A percentile compares a stretch with the other conserved stretches of the same genome.
These are phyloP conservation scores for Lysandra bellargus DNA, from an alignment of 2,888 invertebrate species.

Conservation along the genomic window DNA sequence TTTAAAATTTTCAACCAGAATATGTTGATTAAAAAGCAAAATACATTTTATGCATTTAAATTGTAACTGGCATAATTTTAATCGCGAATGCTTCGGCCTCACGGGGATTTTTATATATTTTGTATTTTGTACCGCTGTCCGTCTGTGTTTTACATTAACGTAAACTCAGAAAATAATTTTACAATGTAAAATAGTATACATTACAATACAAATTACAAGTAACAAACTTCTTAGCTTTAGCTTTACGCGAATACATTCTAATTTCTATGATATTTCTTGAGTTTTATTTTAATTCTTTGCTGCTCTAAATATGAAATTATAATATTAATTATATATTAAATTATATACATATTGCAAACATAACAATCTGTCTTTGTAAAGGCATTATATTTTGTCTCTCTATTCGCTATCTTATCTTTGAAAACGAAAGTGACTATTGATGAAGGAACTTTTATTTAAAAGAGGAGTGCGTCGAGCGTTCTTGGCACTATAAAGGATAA, in stretches of 20 bases:
- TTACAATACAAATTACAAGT: too few relatives aligned
- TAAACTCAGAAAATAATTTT: background rate
- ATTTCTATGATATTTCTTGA: too few relatives aligned
- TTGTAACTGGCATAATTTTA: slow-evolving; percentile 3
- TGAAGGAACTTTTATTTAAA: background rate
- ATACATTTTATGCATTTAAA: slow-evolving; percentile 8
- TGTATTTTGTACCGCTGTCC: background rate
- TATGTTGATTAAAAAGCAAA: background rate
- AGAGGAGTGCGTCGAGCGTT: background rate
- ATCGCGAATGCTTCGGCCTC: background rate
- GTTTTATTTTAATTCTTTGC: too few relatives aligned
- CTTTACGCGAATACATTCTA: too few relatives aligned
- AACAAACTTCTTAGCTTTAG: too few relatives aligned
- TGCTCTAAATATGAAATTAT: too few relatives aligned
- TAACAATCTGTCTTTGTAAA: too few relatives aligned
- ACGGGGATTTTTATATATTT: background rate
- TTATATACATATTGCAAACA: too few relatives aligned
- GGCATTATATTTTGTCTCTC: background rate
- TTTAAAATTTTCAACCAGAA: background rate
- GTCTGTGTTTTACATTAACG: background rate
- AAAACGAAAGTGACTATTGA: background rate
- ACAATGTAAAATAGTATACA: too few relatives aligned
- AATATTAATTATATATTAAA: too few relatives aligned
- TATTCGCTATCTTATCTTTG: slow-evolving; percentile 9
- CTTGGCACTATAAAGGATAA: slow-evolving; percentile 3